phyloP scores from a whole-genome alignment of 2,797 vertebrate species.

The Graptemys geographica region DNA sequence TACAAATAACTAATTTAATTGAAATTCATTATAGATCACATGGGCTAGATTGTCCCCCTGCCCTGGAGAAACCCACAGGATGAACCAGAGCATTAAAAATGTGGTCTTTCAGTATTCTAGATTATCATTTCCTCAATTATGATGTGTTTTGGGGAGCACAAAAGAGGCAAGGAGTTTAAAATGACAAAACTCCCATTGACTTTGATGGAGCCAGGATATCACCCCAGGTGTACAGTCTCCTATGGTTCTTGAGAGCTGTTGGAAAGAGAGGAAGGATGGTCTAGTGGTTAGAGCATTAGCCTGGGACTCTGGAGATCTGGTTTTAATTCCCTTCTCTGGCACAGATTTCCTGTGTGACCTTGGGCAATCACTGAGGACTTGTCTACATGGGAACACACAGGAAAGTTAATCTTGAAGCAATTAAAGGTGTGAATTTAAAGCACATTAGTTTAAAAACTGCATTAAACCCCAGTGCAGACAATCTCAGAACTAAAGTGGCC shows the following conservation, averaged over 20 bases:
- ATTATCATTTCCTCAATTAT: neutral
- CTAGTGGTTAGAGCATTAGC: neutral
- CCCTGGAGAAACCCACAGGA: neutral
- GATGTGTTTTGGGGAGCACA: neutral
- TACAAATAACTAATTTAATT: constrained; percentile 25
- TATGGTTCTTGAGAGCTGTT: neutral
- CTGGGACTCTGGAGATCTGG: neutral
- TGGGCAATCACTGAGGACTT: neutral
- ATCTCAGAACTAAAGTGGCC: fast-evolving
- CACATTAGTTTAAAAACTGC: neutral
- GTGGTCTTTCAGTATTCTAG: neutral
- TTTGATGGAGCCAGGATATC: neutral
- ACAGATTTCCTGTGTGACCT: neutral
- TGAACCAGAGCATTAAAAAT: neutral
- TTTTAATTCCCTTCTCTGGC: neutral
- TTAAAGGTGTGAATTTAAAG: neutral
- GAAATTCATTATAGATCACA: neutral
- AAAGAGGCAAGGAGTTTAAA: neutral
- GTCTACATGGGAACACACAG: neutral
- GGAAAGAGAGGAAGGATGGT: neutral
- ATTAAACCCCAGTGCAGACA: constrained; percentile 1
- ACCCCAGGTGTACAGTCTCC: neutral
- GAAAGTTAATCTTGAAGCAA: neutral
- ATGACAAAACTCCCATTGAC: neutral
- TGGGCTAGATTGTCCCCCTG: neutral